Base-by-base conservation (phyloP, 2,797 vertebrate species). In the Sebastes matsubarae region DNA sequence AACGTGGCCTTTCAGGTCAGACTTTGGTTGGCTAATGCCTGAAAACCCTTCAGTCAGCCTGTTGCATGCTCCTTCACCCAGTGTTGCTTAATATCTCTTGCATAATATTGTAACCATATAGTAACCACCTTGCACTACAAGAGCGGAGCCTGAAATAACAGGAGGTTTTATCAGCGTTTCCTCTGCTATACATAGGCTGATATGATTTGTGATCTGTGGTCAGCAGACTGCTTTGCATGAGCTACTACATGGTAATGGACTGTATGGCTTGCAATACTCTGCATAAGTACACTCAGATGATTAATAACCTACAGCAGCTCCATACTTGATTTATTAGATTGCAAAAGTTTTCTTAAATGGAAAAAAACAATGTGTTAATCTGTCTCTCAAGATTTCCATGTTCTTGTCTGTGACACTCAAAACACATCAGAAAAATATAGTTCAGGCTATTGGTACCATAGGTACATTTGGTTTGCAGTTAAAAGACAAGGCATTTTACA, bases 31-130 rank as follows among this genome's bases (percentile, higher is more conserved):
- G 58, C 32, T 18, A 52, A 59, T 24, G 57, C 54, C n/a, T 73
- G 16, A 57, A 42, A 82, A 27, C 20, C 24, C n/a, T 50, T 12
- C 25, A 30, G 36, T 52, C 34, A 24, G 14, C 46, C 65, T 46
- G 50, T 74, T 79, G 60, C 67, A 4, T 14, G 22, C 18, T 66
- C 71, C 42, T 68, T 22, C 34, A 18, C 11, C 58, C 3, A 1
- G 16, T 36, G 65, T 90, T 91, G 70, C 89, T 67, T n/a, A 65
- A 88, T 63, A 25, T 30, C 18, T n/a, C 9, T 93, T 92, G 54
- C 80, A 22, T 70, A 87, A 90, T 75, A 16, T 18, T 46, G 65
- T 29, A 3, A 24, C 27, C 12, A 2, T 54, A 16, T 71, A 65
- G 65, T 36, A 25, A 81, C 64, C 5, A 46, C 5, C 34, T 55